A percentile compares a stretch with the other conserved stretches of the same genome.
phyloP scores from a whole-genome alignment of 2,113 vertebrate genomes.

The Eolophus roseicapilla region DNA sequence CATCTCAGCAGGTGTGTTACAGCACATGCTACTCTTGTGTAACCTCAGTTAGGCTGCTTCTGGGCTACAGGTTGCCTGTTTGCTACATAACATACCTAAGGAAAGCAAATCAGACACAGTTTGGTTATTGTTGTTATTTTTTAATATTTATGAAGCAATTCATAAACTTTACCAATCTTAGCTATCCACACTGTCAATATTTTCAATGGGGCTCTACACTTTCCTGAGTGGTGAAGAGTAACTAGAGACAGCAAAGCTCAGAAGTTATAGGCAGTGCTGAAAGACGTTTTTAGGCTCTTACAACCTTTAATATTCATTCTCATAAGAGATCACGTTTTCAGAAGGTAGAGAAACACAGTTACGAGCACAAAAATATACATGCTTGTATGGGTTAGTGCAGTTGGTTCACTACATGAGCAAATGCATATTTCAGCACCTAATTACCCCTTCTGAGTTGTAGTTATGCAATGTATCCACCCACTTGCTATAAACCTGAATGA shows the following conservation, averaged over 20 bases:
- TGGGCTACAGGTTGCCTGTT: not conserved
- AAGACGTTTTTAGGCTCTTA: not conserved
- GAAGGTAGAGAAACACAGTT: not conserved
- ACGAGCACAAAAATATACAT: not conserved
- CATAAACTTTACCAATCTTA: not conserved
- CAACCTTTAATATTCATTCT: not conserved
- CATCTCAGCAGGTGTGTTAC: not conserved
- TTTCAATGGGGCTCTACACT: not conserved
- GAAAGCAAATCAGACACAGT: not conserved
- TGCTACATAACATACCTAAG: not conserved
- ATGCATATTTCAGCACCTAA: slow-evolving; percentile 11
- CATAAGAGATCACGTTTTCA: not conserved
- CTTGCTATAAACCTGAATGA: slow-evolving; percentile 60
- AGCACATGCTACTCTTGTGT: not conserved
- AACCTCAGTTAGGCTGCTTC: not conserved
- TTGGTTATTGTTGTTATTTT: not conserved
- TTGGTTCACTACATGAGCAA: not conserved
- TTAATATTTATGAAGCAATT: not conserved
- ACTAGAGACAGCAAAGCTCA: not conserved
- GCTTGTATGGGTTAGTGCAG: not conserved
- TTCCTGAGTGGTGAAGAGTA: not conserved
- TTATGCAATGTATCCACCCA: slow-evolving; percentile 18
- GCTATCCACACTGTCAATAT: not conserved
- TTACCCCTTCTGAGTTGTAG: slow-evolving; percentile 16
- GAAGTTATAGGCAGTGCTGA: not conserved